Conservation (phyloP, 35 echinoderm and acorn worm genomes). For the Heliocidaris erythrogramma region DNA sequence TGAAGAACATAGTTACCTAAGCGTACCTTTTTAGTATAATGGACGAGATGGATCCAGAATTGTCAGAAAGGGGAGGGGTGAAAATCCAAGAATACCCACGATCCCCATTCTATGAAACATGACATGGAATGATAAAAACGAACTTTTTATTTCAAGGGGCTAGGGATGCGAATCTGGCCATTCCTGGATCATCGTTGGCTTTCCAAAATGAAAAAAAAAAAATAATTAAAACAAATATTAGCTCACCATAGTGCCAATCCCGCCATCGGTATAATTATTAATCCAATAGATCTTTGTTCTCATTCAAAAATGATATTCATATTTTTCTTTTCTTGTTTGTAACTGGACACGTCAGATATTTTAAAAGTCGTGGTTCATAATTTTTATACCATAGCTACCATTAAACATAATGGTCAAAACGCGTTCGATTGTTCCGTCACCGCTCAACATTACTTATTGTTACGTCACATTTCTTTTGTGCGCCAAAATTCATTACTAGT, state of each 20-base stretch:
- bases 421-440: neutral
- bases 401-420: neutral
- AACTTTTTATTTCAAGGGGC: no score
- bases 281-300: neutral
- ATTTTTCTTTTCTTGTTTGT: neutral
- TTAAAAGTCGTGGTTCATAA: neutral
- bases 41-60: no score
- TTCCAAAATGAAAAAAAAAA: neutral
- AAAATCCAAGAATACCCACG: no score
- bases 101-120: no score
- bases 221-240: no score
- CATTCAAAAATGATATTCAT: neutral
- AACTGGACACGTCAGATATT: neutral
- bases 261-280: neutral
- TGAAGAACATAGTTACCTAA: no score
- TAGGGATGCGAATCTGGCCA: no score
- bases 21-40: no score
- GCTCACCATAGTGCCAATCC: neutral
- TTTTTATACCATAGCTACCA: neutral
- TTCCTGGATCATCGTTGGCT: no score
- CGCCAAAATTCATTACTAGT: neutral
- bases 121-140: no score
- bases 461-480: neutral
- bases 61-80: no score
- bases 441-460: neutral